phyloP scores from a whole-genome alignment of 2,888 invertebrate species.

The Tiliacea aurago region DNA sequence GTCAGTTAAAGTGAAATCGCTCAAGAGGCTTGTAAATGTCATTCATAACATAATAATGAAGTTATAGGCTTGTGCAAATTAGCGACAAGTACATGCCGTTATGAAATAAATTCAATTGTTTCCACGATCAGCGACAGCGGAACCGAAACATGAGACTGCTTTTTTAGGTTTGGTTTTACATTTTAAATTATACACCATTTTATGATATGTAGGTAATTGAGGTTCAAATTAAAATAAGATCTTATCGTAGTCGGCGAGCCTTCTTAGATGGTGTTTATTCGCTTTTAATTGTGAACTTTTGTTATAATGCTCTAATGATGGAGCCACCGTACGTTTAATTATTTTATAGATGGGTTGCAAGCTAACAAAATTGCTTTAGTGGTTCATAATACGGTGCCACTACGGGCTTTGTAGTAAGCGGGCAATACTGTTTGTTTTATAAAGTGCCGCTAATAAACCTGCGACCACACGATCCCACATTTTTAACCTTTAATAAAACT shows the following conservation, averaged over 20 bases:
- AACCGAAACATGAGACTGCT: constrained; percentile 37
- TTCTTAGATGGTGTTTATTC: constrained; percentile 83
- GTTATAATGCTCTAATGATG: constrained; percentile 81
- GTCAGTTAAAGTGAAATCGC: constrained; percentile 46
- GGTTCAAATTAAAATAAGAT: constrained; percentile 73
- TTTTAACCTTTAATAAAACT: constrained; percentile 60
- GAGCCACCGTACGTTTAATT: constrained; percentile 77
- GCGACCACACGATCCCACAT: constrained; percentile 60
- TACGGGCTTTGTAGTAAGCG: constrained; percentile 67
- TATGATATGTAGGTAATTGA: constrained; percentile 70
- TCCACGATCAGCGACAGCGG: constrained; percentile 44
- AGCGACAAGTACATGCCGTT: constrained; percentile 26
- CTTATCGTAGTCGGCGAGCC: constrained; percentile 72
- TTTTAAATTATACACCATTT: constrained; percentile 50
- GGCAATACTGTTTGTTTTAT: constrained; percentile 73
- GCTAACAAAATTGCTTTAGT: constrained; percentile 75
- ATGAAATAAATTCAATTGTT: constrained; percentile 64
- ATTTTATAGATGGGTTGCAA: constrained; percentile 76
- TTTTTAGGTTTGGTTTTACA: constrained; percentile 49
- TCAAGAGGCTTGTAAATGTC: constrained; percentile 26
- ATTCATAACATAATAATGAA: constrained; percentile 27
- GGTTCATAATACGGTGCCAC: constrained; percentile 69
- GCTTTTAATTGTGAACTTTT: constrained; percentile 82
- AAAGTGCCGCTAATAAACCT: constrained; percentile 66
- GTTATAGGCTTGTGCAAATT: constrained; percentile 39